Conservation (phyloP, 1,140 invertebrate species). For the Bombus waltoni region DNA sequence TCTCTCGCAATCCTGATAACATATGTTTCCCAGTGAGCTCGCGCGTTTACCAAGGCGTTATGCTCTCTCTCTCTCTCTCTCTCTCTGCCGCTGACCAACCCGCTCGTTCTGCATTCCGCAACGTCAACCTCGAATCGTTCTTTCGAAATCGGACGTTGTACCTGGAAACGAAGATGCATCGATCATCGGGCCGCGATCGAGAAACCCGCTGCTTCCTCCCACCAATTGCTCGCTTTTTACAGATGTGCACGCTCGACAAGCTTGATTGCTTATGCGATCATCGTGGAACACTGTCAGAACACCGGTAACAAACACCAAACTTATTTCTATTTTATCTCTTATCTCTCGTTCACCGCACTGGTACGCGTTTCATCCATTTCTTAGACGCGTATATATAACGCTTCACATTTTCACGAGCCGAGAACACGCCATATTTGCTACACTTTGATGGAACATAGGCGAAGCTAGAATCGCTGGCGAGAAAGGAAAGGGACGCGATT, state of each 20-base stretch:
- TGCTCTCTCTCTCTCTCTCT: not conserved
- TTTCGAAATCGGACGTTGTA: not conserved
- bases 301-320: not conserved
- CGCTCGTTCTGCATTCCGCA: constrained; percentile 31
- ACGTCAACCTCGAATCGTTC: not conserved
- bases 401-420: not conserved
- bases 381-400: not conserved
- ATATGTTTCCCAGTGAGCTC: constrained; percentile 42
- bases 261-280: not conserved
- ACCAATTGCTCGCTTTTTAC: too few species aligned
- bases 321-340: not conserved
- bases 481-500: constrained; percentile 22
- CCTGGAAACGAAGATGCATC: constrained; percentile 5
- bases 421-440: not conserved
- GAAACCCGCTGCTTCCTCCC: not conserved
- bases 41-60: constrained; percentile 49
- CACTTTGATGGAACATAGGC: not conserved
- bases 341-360: not conserved
- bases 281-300: constrained; percentile 6
- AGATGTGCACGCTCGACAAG: not conserved
- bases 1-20: constrained; percentile 34
- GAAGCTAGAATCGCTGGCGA: not conserved
- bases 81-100: not conserved
- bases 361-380: constrained; percentile 6
- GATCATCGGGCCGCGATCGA: not conserved